A percentile compares a stretch with the other conserved stretches of the same genome.
Evolutionary conservation across 2,797 vertebrate species (phyloP).

Genomic region (Nyctibius grandis): DNA sequence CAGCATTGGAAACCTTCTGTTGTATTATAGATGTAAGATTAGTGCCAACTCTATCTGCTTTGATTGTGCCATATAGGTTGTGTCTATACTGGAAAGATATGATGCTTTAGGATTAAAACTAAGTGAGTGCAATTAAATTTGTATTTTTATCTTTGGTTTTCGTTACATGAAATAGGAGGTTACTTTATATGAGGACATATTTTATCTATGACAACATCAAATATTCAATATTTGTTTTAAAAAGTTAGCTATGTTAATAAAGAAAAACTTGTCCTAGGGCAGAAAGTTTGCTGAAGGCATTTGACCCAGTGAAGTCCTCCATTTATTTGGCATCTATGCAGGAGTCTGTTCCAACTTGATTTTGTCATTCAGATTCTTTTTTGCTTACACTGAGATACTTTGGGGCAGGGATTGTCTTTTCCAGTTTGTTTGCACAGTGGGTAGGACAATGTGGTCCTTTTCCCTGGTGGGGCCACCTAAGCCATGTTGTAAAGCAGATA

Average conservation of each 20-base stretch:
- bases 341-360: neutral
- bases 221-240: neutral
- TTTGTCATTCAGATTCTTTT: neutral
- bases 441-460: neutral
- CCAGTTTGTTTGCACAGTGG: neutral
- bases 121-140: neutral
- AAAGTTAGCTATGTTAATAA: neutral
- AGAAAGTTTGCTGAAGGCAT: neutral
- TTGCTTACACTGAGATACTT: neutral
- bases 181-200: neutral
- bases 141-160: neutral
- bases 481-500: neutral
- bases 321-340: neutral
- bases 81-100: neutral
- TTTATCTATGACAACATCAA: neutral
- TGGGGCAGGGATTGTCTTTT: neutral
- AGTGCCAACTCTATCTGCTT: neutral
- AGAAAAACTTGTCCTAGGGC: neutral
- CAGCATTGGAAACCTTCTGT: neutral
- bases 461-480: neutral
- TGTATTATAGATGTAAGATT: neutral
- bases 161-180: neutral
- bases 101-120: neutral
- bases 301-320: neutral
- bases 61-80: neutral